phyloP scores from a whole-genome alignment of 2,888 invertebrate genomes.

The Drosophila neotestacea region DNA sequence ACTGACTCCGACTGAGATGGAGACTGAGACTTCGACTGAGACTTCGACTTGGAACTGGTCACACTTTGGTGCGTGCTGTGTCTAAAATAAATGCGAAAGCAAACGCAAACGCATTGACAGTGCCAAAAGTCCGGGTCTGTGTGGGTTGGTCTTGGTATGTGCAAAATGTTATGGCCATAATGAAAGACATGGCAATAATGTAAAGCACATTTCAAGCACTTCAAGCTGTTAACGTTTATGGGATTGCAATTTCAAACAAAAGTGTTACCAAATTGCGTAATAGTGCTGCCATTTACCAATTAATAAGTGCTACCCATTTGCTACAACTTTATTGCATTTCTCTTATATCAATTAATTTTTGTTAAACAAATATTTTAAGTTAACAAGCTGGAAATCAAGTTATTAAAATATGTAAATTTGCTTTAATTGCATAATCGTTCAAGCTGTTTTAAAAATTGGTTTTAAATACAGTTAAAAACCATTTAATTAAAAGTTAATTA shows the following conservation, averaged over 20 bases:
- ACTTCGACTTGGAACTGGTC: conserved; percentile 44
- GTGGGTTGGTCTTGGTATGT: conserved; percentile 78
- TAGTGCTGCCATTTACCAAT: conserved; percentile 25
- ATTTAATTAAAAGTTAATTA: conserved; percentile 17
- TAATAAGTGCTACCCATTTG: conserved; percentile 18
- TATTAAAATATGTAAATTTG: conserved; percentile 6
- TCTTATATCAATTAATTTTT: not conserved
- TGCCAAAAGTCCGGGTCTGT: conserved; percentile 36
- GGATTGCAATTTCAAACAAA: conserved; percentile 51
- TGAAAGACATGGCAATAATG: conserved; percentile 70
- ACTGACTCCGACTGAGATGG: conserved; percentile 29
- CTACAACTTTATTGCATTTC: not conserved
- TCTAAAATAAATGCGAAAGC: not conserved
- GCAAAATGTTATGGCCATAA: conserved; percentile 79
- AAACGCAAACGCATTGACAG: conserved; percentile 7
- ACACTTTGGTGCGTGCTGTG: conserved; percentile 55
- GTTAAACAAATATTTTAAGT: not conserved
- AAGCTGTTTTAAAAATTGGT: not conserved
- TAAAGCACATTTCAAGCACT: conserved; percentile 56
- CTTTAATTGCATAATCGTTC: conserved; percentile 22
- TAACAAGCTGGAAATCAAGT: not conserved
- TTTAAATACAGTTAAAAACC: conserved; percentile 6
- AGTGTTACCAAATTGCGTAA: conserved; percentile 53
- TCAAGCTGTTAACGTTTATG: conserved; percentile 56
- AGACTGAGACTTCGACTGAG: not conserved